Evolutionary conservation across 2,113 vertebrate genomes (phyloP).

Genomic region (Festucalex cinctus): DNA sequence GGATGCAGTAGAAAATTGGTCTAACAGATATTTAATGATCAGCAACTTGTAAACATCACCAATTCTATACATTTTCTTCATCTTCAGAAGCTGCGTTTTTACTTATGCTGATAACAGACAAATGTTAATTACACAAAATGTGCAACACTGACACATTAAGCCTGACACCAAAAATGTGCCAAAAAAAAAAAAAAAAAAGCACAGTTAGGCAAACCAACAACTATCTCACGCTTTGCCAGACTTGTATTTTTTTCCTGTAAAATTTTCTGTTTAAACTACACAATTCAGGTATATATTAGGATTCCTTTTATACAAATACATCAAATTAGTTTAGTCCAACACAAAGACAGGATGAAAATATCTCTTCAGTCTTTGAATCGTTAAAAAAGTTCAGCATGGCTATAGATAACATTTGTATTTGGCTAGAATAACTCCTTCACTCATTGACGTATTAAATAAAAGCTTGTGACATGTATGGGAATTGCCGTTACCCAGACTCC

Average conservation of each 20-base stretch:
- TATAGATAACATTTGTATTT: slow-evolving; percentile 53
- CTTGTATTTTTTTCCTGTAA: slow-evolving; percentile 52
- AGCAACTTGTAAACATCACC: slow-evolving; percentile 11
- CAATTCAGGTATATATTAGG: slow-evolving; percentile 69
- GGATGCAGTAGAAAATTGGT: background rate
- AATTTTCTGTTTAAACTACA: slow-evolving; percentile 52
- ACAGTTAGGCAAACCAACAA: slow-evolving; percentile 27
- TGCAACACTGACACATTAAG: slow-evolving; percentile 49
- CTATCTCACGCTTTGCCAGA: slow-evolving; percentile 26
- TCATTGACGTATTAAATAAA: slow-evolving; percentile 2
- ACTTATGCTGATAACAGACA: slow-evolving; percentile 25
- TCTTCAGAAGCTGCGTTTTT: slow-evolving; percentile 40
- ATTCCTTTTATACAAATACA: slow-evolving; percentile 67
- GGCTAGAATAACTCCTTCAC: slow-evolving; percentile 50
- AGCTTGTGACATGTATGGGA: slow-evolving; percentile 9
- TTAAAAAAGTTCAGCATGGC: slow-evolving; percentile 42
- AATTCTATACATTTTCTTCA: slow-evolving; percentile 31
- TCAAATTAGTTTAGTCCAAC: slow-evolving; percentile 47
- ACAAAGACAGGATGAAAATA: slow-evolving; percentile 48
- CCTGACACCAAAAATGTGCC: slow-evolving; percentile 15
- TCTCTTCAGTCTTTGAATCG: slow-evolving; percentile 47
- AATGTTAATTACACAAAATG: slow-evolving; percentile 50
- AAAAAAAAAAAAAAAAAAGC: slow-evolving; percentile 14
- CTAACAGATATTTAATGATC: slow-evolving; percentile 14
- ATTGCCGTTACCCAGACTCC: background rate